phyloP scores from a whole-genome alignment of 2,888 invertebrate genomes.

The Melitaea athalia region DNA sequence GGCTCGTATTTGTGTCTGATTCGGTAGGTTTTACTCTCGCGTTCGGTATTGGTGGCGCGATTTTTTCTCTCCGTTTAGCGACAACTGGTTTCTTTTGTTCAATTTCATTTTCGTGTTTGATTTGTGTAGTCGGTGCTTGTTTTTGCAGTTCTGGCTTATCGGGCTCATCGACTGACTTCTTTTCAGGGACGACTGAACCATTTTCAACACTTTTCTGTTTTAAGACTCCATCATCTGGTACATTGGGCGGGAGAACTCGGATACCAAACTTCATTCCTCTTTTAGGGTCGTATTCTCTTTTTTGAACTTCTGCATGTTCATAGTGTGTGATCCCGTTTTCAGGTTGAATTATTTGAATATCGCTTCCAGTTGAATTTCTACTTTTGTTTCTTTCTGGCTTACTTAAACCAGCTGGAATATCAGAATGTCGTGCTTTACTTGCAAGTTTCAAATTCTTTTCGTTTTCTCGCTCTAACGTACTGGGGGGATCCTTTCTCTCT shows the following conservation, averaged over 20 bases:
- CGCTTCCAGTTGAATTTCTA: slow-evolving; percentile 66
- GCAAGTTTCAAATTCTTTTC: slow-evolving; percentile 74
- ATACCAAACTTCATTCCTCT: slow-evolving; percentile 86
- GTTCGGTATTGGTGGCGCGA: slow-evolving; percentile 77
- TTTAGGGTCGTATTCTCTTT: slow-evolving; percentile 80
- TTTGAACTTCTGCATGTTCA: slow-evolving; percentile 79
- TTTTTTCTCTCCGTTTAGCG: slow-evolving; percentile 77
- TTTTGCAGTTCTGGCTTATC: slow-evolving; percentile 70
- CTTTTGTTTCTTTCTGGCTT: slow-evolving; percentile 72
- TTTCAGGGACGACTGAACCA: slow-evolving; percentile 63
- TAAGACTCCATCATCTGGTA: slow-evolving; percentile 77
- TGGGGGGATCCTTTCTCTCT: slow-evolving; percentile 68
- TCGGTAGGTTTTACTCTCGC: slow-evolving; percentile 70
- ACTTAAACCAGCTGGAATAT: slow-evolving; percentile 55
- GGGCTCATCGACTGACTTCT: slow-evolving; percentile 66
- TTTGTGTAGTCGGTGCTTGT: slow-evolving; percentile 60
- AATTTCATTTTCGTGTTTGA: slow-evolving; percentile 79
- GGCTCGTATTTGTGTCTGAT: slow-evolving; percentile 59
- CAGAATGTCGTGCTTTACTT: slow-evolving; percentile 66
- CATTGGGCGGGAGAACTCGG: slow-evolving; percentile 83
- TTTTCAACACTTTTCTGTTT: slow-evolving; percentile 74
- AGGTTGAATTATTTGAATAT: slow-evolving; percentile 70
- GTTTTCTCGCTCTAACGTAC: slow-evolving; percentile 76
- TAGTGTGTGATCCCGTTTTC: slow-evolving; percentile 68
- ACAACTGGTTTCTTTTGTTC: slow-evolving; percentile 77